Base-by-base conservation (phyloP, 2,888 invertebrate species). In the Tachystola acroxantha region DNA sequence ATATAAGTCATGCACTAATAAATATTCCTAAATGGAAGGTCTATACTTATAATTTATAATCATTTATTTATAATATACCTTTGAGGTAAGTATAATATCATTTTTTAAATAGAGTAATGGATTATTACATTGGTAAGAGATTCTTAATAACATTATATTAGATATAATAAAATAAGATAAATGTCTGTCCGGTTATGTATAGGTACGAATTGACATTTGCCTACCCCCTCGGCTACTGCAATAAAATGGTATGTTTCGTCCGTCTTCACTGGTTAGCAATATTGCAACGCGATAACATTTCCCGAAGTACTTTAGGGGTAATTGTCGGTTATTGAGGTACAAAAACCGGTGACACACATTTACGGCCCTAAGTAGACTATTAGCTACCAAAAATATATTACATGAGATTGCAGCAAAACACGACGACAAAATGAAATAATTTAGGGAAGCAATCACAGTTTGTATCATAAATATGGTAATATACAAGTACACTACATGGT, bases 401-500 rank as follows among this genome's bases (percentile, higher is more conserved):
- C 14, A 14, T 28, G 29, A 33, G 29, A 27, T 33, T 33, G 34
- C 30, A 37, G 25, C 22, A 38, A 32, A 16, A 16, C 6, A 16
- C 6, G 16, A 16, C 6, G 16, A 4, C 3, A 16, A n/a, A 38
- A 37, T 34, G 24, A 37, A 28, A 36, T n/a, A 32, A 38, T 20
- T 32, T 22, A 25, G 19, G 22, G 32, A 41, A 39, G 39, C 42
- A 37, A 36, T 32, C 24, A 39, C 36, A 33, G 39, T 39, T 41
- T 35, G 24, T n/a, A n/a, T n/a, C n/a, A n/a, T 6, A 24, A 24
- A 24, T 34, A 39, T 43, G 32, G 40, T 36, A 43, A 32, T n/a
- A 5, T 10, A 24, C 24, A 14, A 20, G 11, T 43, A 41, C 47
- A 57, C 49, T 61, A 62, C 51, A 53, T 32, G 42, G 50, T 57